Percentiles rank a stretch among this genome's conserved stretches.
Evolutionary conservation across 2,888 invertebrate species (phyloP).

Genomic region (Podabrus alpinus): DNA sequence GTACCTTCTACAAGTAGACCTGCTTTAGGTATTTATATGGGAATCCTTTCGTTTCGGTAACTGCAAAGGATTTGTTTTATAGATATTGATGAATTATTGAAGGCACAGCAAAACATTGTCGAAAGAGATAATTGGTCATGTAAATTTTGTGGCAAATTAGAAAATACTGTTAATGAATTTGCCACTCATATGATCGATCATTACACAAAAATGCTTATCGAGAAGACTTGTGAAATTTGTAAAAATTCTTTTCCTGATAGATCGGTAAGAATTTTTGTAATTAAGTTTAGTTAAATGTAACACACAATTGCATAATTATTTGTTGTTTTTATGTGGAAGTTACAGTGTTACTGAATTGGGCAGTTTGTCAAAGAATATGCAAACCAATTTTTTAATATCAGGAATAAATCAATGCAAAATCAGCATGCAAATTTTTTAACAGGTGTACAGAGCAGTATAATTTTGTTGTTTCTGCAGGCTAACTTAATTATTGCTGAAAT

Average conservation of each 20-base stretch:
- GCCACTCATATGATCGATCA: conserved; percentile 55
- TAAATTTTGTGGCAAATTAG: conserved; percentile 53
- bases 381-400: no score
- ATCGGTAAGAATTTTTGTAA: conserved; percentile 33
- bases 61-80: neutral
- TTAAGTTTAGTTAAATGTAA: no score
- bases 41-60: neutral
- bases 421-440: no score
- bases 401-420: no score
- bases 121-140: conserved; percentile 55
- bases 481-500: no score
- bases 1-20: neutral
- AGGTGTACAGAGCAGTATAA: no score
- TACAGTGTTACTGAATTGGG: no score
- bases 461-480: no score
- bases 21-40: neutral
- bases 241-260: conserved; percentile 40
- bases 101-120: conserved; percentile 46
- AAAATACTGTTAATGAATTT: conserved; percentile 51
- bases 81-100: conserved; percentile 35
- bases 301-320: no score
- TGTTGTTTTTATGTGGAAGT: no score
- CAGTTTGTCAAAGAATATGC: no score
- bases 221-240: conserved; percentile 45
- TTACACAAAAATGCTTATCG: conserved; percentile 44